phyloP scores from a whole-genome alignment of 2,797 vertebrate genomes.

The Mormyrus hasselquistii region DNA sequence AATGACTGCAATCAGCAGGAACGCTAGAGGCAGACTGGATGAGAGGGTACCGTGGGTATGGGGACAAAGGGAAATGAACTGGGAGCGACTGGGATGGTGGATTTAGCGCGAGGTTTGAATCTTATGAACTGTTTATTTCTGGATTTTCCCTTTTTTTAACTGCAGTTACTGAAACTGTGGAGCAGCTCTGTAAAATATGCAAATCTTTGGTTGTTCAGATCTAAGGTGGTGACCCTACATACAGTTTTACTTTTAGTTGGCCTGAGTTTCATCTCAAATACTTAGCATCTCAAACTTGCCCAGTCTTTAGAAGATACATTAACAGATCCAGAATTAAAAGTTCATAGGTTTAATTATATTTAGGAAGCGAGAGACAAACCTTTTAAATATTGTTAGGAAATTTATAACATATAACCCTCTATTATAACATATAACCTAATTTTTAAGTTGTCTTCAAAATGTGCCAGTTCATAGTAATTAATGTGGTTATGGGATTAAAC shows the following conservation, averaged over 20 bases:
- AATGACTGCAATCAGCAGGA: background rate
- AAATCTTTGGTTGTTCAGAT: background rate
- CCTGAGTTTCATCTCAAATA: background rate
- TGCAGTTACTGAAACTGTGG: background rate
- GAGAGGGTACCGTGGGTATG: background rate
- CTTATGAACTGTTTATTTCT: background rate
- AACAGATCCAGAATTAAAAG: background rate
- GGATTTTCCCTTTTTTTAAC: background rate
- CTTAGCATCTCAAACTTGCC: background rate
- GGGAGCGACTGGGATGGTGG: background rate
- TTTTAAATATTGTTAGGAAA: background rate
- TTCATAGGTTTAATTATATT: background rate
- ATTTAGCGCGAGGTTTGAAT: background rate
- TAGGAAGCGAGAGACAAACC: background rate
- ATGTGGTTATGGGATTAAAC: background rate
- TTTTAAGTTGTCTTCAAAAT: background rate
- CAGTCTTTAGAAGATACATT: background rate
- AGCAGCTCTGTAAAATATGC: background rate
- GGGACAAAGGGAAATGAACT: background rate
- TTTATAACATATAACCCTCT: background rate
- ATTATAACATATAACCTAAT: background rate
- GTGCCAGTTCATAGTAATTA: background rate
- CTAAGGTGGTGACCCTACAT: background rate
- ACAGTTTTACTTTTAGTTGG: background rate
- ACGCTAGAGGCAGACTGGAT: background rate